A percentile compares a stretch with the other conserved stretches of the same genome.
These are phyloP conservation scores for Drosophila seclusa DNA, from an alignment of 2,888 invertebrate species.

Conservation along the genomic window DNA sequence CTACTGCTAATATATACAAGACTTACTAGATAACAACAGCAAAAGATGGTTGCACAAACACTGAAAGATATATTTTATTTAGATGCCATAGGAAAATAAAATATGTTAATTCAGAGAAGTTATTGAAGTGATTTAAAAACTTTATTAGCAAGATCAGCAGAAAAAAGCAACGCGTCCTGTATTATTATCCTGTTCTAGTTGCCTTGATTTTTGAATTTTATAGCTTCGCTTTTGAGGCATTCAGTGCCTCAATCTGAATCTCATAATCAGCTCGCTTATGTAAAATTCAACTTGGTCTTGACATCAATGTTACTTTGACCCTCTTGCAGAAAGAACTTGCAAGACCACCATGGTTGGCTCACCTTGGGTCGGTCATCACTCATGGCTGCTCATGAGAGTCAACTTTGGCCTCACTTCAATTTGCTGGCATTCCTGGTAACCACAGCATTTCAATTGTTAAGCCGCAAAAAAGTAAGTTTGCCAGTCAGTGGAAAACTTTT, in stretches of 20 bases:
- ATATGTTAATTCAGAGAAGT: background rate
- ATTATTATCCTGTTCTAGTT: background rate
- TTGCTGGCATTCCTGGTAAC: constrained; percentile 34
- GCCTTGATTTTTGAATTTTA: background rate
- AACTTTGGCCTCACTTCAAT: constrained; percentile 26
- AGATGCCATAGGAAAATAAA: background rate
- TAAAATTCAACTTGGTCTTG: background rate
- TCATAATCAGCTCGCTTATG: background rate
- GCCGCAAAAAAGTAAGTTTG: constrained; percentile 70
- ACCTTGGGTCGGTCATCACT: constrained; percentile 25
- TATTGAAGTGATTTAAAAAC: background rate
- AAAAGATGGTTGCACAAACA: background rate
- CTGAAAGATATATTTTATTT: background rate
- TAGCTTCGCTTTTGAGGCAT: background rate
- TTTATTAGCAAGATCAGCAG: background rate
- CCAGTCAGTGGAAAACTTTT: constrained; percentile 58
- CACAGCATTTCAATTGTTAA: constrained; percentile 65
- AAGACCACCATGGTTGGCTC: background rate
- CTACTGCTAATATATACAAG: background rate
- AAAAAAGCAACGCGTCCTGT: background rate
- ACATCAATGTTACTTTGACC: constrained; percentile 1
- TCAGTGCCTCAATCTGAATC: background rate
- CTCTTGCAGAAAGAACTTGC: background rate
- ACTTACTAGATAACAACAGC: background rate
- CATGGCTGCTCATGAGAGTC: constrained; percentile 15